Conservation (phyloP, 2,888 invertebrate genomes). For the Parapristionchus giblindavisi region DNA sequence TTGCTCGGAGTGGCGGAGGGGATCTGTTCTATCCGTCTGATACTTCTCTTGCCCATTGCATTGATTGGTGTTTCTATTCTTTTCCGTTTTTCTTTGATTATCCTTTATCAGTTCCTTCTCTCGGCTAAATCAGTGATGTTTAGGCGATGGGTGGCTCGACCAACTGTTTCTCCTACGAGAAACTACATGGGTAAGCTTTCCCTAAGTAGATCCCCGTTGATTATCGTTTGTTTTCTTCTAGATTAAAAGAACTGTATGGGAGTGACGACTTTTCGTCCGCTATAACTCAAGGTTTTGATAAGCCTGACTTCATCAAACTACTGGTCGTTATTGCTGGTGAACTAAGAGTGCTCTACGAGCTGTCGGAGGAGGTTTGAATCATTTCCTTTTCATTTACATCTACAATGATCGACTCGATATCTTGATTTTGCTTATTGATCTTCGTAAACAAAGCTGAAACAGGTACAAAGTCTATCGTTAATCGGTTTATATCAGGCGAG, state of each 20-base stretch:
- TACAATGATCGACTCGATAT: neutral
- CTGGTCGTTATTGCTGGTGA: conserved; percentile 25
- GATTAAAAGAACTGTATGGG: neutral
- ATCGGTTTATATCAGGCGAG: neutral
- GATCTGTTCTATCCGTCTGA: too few relatives aligned
- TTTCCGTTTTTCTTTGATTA: too few relatives aligned
- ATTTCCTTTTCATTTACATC: neutral
- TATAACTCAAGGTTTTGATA: conserved; percentile 9
- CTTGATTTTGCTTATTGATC: neutral
- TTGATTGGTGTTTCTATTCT: too few relatives aligned
- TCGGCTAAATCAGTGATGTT: too few relatives aligned
- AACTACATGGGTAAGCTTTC: conserved; percentile 10
- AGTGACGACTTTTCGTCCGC: conserved; percentile 28
- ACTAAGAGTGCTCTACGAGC: conserved; percentile 27
- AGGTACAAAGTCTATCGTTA: neutral
- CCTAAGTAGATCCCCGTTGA: neutral
- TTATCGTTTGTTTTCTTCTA: neutral
- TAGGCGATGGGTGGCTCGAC: conserved; percentile 32
- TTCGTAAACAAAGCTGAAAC: neutral
- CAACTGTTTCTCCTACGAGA: conserved; percentile 32
- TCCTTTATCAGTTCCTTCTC: too few relatives aligned
- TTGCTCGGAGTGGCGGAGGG: too few relatives aligned
- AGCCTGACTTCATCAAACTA: conserved; percentile 14
- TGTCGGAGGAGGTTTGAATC: conserved; percentile 23
- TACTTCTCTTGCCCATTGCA: too few relatives aligned